Conservation (phyloP, 1,140 invertebrate species). For the Chionoecetes opilio region DNA sequence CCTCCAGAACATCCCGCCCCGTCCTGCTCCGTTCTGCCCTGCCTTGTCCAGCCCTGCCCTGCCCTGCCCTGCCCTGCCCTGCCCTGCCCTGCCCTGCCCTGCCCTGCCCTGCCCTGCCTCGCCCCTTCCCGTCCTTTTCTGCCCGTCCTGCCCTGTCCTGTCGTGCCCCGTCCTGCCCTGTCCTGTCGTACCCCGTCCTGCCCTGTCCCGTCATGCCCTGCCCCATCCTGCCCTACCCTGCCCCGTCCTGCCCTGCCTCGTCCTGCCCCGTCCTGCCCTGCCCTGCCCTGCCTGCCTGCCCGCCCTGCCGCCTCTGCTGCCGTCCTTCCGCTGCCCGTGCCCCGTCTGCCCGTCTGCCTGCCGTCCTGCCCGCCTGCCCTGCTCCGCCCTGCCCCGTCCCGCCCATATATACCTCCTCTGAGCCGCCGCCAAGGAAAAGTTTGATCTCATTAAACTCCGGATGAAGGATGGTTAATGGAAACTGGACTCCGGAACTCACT, state of each 20-base stretch:
- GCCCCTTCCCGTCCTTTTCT: too few relatives aligned
- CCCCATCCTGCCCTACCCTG: too few relatives aligned
- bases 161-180: background rate
- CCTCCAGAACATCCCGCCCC: background rate
- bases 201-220: background rate
- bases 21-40: background rate
- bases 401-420: background rate
- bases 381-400: background rate
- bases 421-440: background rate
- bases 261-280: background rate
- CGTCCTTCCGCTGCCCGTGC: too few relatives aligned
- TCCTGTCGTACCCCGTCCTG: background rate
- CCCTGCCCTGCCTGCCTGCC: background rate
- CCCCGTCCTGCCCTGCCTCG: background rate
- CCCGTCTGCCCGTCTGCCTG: too few relatives aligned
- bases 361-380: background rate
- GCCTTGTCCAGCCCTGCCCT: too few relatives aligned
- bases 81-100: background rate
- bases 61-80: background rate
- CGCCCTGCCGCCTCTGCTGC: background rate
- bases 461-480: constrained; percentile 7
- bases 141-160: background rate
- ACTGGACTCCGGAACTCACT: background rate
- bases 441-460: constrained; percentile 19
- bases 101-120: background rate